Evolutionary conservation across 2,888 invertebrate species (phyloP).

Genomic region (Lochmaea capreae): DNA sequence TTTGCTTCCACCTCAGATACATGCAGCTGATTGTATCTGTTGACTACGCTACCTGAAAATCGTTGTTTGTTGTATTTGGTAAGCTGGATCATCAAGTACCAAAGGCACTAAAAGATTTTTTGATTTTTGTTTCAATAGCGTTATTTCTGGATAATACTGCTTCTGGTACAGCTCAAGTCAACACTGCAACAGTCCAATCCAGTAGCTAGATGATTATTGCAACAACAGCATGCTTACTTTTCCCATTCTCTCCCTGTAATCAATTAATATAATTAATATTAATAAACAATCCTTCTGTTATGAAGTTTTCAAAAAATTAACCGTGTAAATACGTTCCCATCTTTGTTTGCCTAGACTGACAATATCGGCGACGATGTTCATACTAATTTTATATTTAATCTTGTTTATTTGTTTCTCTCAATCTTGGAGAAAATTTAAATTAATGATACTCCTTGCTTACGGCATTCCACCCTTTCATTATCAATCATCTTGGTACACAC

Average conservation of each 20-base stretch:
- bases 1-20: too few relatives aligned
- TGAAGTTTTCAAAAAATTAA: neutral
- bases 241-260: neutral
- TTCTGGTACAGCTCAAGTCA: too few relatives aligned
- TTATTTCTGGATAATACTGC: too few relatives aligned
- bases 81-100: too few relatives aligned
- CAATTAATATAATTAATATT: neutral
- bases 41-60: too few relatives aligned
- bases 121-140: too few relatives aligned
- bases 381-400: constrained; percentile 37
- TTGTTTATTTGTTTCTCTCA: constrained; percentile 35
- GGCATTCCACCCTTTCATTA: constrained; percentile 31
- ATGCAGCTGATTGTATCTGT: too few relatives aligned
- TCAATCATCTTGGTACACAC: constrained; percentile 31
- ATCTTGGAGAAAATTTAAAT: constrained; percentile 26
- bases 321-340: neutral
- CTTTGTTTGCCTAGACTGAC: neutral
- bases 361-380: constrained; percentile 28
- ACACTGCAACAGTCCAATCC: too few relatives aligned
- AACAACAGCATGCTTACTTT: neutral
- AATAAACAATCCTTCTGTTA: neutral
- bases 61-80: too few relatives aligned
- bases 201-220: too few relatives aligned
- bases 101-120: too few relatives aligned
- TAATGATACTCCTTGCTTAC: constrained; percentile 34